Base-by-base conservation (phyloP, 2,888 invertebrate genomes). In the Hyposoter didymator region DNA sequence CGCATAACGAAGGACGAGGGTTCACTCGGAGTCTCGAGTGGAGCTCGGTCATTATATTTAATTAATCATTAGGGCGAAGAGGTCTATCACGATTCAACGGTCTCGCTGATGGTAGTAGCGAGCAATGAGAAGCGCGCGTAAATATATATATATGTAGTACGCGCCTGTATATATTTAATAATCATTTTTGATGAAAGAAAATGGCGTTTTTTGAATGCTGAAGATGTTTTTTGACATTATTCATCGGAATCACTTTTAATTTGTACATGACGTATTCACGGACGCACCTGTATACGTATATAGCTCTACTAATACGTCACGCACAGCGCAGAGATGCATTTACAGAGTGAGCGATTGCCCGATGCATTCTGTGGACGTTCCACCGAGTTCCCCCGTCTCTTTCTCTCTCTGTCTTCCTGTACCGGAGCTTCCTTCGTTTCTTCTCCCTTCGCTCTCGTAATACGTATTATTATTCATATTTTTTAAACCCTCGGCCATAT, bases 61-160 rank as follows among this genome's bases (percentile, higher is more conserved):
- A 93, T 93, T 92, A 92, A 93, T 93, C 91, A 91, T 91, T 90
- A 90, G 88, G 82, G 86, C 87, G 89, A 90, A 90, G 89, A 89
- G 89, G 89, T 89, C 90, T 59, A 80, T 76, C 80, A 39, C 72
- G 90, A 92, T 91, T 91, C 90, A 91, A 92, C 87, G 90, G 88
- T 84, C 45, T 67, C 28, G 39, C 72, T 82, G 66, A 67, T 69
- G 45, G 12, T 67, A 17, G 19, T 55, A 22, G 14, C 19, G 82
- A 62, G 74, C n/a, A 66, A 52, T 78, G 55, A 78, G 62, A 43
- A 14, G 55, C 10, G 47, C 43, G 6, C n/a, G n/a, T n/a, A n/a
- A n/a, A n/a, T 28, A 12, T 7, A 47, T 28, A 8, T 14, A 45
- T 10, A 45, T 14, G 22, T 19, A 49, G 22, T 14, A 28, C 17